Evolutionary conservation across 2,888 invertebrate species (phyloP), one percentile per base, ranked within the genome.

Genomic region (Diplolepis rosae): DNA sequence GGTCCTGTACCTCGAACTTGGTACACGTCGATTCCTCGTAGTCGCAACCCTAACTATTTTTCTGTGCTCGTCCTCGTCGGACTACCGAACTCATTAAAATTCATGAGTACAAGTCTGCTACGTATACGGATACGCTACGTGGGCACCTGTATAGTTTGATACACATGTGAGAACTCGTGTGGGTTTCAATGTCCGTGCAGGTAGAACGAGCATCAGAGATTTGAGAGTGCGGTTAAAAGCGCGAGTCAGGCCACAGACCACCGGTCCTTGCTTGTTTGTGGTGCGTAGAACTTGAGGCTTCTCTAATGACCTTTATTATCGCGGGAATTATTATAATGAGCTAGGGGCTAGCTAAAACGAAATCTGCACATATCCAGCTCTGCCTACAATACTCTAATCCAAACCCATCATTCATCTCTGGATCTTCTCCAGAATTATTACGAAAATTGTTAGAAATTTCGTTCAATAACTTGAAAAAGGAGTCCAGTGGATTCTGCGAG

Each of bases 21-120:
- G 66, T 61, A 61, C 61, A 27, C 73, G 48, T 65, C 73, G 77
- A 42, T 73, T 67, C 71, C 50, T 65, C 69, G 74, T 66, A 70
- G 66, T 70, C 71, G 67, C 74, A 70, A 69, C 73, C 74, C 74
- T 66, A 69, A 70, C 77, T 72, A 75, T 75, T 77, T 77, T 77
- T 74, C 74, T 75, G 69, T 76, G 69, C 73, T 73, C 76, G 72
- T 75, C 77, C 74, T 80, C 74, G 75, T 76, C 35, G 71, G 75
- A 78, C 80, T 79, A 78, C 78, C 78, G 77, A 80, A 79, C 79
- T 77, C 82, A 78, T 82, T 81, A 80, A 82, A 80, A 82, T 82
- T 82, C 81, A 80, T 78, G 79, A 81, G 77, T 35, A 45, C 42
- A 68, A 15, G 35, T 56, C 28, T 35, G 71, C 71, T 72, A 61